phyloP scores from a whole-genome alignment of 2,797 vertebrate species.

The Falco peregrinus region DNA sequence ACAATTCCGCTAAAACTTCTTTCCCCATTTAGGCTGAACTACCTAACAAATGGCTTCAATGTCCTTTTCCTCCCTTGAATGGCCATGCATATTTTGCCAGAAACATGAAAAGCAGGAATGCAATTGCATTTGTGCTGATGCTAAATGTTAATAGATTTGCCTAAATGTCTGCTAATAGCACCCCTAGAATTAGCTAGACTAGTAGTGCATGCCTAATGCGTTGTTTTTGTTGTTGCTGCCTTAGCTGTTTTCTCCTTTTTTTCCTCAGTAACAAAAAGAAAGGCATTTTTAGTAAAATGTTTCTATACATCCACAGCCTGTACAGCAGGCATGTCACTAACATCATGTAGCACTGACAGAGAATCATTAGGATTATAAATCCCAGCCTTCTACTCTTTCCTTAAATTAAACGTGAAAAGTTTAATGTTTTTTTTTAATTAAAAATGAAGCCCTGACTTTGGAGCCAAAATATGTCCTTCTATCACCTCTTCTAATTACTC shows the following conservation, averaged over 20 bases:
- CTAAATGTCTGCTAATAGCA: conserved; percentile 75
- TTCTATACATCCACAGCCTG: conserved; percentile 22
- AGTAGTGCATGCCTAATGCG: conserved; percentile 78
- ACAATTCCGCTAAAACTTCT: background rate
- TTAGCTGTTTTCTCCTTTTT: conserved; percentile 56
- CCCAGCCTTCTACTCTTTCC: conserved; percentile 69
- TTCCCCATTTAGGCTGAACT: background rate
- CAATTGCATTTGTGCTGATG: conserved; percentile 72
- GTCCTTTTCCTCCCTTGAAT: conserved; percentile 39
- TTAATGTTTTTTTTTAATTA: conserved; percentile 78
- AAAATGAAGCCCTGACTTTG: conserved; percentile 75
- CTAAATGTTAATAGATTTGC: conserved; percentile 77
- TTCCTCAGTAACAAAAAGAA: conserved; percentile 6
- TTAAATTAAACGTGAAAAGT: conserved; percentile 81
- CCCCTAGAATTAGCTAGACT: conserved; percentile 77
- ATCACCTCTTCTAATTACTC: conserved; percentile 59
- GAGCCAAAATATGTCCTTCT: conserved; percentile 67
- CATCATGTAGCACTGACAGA: conserved; percentile 44
- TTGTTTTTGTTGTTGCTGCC: conserved; percentile 68
- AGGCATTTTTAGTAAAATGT: conserved; percentile 13
- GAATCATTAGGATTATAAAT: conserved; percentile 73
- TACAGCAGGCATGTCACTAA: conserved; percentile 21
- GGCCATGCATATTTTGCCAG: conserved; percentile 65
- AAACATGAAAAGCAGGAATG: conserved; percentile 60
- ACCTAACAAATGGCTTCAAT: background rate